Conservation (phyloP, 1,140 invertebrate species). For the Copidosoma floridanum region DNA sequence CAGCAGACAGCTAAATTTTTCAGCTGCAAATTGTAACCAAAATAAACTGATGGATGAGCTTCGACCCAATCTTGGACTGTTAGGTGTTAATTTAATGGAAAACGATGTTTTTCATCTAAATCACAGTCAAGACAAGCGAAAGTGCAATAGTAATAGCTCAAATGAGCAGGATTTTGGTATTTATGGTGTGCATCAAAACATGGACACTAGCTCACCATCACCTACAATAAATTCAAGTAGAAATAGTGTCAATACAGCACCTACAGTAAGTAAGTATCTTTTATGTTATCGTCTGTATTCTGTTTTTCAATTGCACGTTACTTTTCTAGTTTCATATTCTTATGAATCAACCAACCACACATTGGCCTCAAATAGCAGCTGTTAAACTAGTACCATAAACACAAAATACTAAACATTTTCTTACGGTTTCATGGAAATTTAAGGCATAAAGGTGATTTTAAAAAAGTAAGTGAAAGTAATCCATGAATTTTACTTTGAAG, state of each 20-base stretch:
- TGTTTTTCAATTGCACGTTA: too few relatives aligned
- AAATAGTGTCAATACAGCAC: conserved; percentile 47
- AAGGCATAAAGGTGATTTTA: too few relatives aligned
- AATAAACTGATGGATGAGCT: conserved; percentile 81
- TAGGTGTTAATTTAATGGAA: conserved; percentile 76
- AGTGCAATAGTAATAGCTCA: conserved; percentile 74
- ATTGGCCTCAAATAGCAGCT: too few relatives aligned
- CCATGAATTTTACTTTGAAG: too few relatives aligned
- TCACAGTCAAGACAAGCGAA: conserved; percentile 61
- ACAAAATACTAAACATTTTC: too few relatives aligned
- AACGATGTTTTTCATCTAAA: conserved; percentile 68
- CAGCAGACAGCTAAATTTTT: conserved; percentile 81
- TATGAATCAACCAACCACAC: too few relatives aligned
- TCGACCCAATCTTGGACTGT: conserved; percentile 73
- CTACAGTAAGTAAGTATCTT: conserved; percentile 47
- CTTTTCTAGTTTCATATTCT: too few relatives aligned
- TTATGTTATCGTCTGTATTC: too few relatives aligned
- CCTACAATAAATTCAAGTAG: conserved; percentile 63
- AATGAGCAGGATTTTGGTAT: conserved; percentile 79
- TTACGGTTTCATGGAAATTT: too few relatives aligned
- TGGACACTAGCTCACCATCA: conserved; percentile 53
- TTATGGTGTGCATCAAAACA: conserved; percentile 59
- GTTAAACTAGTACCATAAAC: too few relatives aligned
- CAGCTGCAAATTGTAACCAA: conserved; percentile 65
- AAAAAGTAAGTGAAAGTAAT: too few relatives aligned